These are phyloP conservation scores for Tridacna gigas DNA, from an alignment of 2,888 invertebrate genomes.

Conservation along the genomic window DNA sequence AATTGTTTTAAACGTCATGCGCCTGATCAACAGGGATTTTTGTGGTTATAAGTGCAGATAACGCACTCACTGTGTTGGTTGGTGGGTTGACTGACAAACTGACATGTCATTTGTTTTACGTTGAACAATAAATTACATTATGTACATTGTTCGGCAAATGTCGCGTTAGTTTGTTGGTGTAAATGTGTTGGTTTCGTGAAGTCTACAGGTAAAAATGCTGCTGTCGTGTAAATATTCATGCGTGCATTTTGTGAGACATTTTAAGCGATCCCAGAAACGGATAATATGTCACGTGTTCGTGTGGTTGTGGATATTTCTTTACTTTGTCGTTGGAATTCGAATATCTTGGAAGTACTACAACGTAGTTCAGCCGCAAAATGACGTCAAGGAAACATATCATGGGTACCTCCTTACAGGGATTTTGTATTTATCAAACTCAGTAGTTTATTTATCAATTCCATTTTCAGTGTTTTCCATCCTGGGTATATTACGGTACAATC, in stretches of 20 bases:
- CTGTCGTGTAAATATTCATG: not conserved
- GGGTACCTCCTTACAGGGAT: not conserved
- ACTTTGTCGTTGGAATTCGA: not conserved
- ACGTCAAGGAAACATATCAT: not conserved
- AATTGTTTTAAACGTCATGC: no score
- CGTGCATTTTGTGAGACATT: not conserved
- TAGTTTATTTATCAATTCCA: conserved; percentile 8
- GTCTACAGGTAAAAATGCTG: no score
- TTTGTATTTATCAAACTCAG: conserved; percentile 3
- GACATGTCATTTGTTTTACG: no score
- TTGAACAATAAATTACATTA: no score
- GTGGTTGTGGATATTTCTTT: not conserved
- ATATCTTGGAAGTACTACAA: not conserved
- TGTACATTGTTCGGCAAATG: no score
- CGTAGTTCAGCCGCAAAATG: not conserved
- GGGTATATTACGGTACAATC: conserved; percentile 1
- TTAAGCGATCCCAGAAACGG: not conserved
- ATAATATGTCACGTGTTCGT: not conserved
- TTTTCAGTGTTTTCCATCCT: not conserved
- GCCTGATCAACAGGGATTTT: no score
- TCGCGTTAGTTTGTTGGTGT: no score
- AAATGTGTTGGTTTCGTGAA: no score
- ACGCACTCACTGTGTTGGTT: no score
- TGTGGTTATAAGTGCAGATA: no score
- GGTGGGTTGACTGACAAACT: no score